Base-by-base conservation (phyloP, 2,888 invertebrate genomes). In the Latrodectus hesperus region DNA sequence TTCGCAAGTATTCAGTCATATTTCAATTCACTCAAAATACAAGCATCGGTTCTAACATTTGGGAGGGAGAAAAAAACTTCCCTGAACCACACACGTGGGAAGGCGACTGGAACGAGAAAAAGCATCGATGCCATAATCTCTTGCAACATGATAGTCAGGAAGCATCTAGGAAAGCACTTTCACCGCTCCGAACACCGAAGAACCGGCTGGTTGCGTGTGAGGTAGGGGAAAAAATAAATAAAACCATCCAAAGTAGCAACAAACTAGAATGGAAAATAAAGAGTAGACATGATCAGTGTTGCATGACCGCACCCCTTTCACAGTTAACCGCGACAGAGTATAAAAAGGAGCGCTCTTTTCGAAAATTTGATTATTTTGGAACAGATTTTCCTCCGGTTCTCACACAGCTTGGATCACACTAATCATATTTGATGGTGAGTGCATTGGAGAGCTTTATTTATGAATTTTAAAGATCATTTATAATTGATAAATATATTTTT, bases 261-360 rank as follows among this genome's bases (percentile, higher is more conserved):
- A 73, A 84, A 84, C 77, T 78, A 52, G 83, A 83, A 76, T 82
- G 75, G 38, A 77, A 67, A 84, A 84, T 78, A 78, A 84, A 79
- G 74, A 85, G 73, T 70, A 75, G 80, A 64, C 79, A 65, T 22
- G 70, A 65, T 76, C 81, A 86, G 81, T 65, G 81, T 86, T 77
- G 81, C 86, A 65, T 86, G 76, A 75, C 86, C 86, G 81, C 86
- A 81, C 86, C 86, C 86, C 75, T 75, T 86, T 70, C 80, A 49
- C 81, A 72, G 85, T 80, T 80, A 60, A 75, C 75, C 68, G 79
- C 26, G 70, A 53, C 52, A 67, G 77, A 60, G 65, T 86, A 86
- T 86, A 86, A 81, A 81, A 86, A 76, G 71, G 67, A 6, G 72
- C 55, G 22, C 16, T 70, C 72, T 26, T 38, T 75, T 51, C 16